Base-by-base conservation (phyloP, 2,113 vertebrate species). In the Campylomormyrus numenius region DNA sequence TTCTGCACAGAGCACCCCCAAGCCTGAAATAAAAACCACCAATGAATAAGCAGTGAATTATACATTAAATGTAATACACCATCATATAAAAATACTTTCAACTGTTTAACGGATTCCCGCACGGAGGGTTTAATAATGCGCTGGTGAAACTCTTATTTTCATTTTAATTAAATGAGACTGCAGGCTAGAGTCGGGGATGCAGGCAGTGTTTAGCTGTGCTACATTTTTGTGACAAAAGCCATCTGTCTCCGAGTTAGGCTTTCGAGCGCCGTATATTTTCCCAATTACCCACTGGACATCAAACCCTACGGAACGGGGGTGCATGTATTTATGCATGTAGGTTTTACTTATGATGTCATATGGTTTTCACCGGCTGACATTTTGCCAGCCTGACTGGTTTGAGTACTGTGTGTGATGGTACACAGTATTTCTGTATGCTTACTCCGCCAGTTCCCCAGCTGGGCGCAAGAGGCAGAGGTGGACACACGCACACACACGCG, bases 91-190 rank as follows among this genome's bases (percentile, higher is more conserved):
- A 80, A 87, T 35, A 87, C 21, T 87, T 50, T 48, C 84, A 86
- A 87, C 85, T 35, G 27, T 53, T 87, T 31, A 27, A 46, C 17
- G 45, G 58, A 74, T 70, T 88, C 58, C 62, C n/a, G 66, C 89
- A 89, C 48, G 88, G 35, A 58, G 53, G 58, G 90, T 45, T 53
- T 88, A 91, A 93, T 89, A 91, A 91, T 5, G 66, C 31, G 90
- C 89, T 48, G 35, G 85, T 53, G 50, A 45, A 91, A 87, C 89
- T 88, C 90, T 85, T 13, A 88, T 90, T 93, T 93, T 91, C 89
- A 91, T 90, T 94, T 94, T 93, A 93, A 94, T 94, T 91, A 90
- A 92, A 94, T 92, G 90, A 92, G 85, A 31, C 88, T 90, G 90
- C 91, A 94, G 90, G 92, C 93, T 92, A 91, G 52, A 89, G 19